Evolutionary conservation across 2,797 vertebrate genomes (phyloP), one percentile per base, ranked within the genome.

Genomic region (Alca torda): DNA sequence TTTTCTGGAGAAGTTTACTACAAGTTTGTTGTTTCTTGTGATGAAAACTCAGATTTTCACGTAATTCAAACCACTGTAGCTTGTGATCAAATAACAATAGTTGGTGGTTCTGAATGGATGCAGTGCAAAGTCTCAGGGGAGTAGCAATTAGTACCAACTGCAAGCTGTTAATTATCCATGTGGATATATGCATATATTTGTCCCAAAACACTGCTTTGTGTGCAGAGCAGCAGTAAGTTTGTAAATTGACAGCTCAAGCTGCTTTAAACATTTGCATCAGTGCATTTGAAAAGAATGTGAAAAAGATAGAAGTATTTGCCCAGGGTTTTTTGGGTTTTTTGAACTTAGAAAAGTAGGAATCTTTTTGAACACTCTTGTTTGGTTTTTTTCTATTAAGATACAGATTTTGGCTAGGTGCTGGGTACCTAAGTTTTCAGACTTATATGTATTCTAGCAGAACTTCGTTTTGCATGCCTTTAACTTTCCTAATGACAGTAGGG

Each of bases 21-120:
- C n/a, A 43, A 80, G 16, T 48, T 67, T 74, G 28, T 5, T 57
- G 26, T 61, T 89, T 51, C 60, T 67, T 77, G 31, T 91, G 72
- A 53, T 83, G 89, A 86, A 87, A 91, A 65, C 53, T 73, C 15
- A 18, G 17, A 43, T 92, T 79, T 93, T 70, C 9, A 3, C 70
- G 31, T 91, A 65, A 68, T 86, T 95, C 37, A 92, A 46, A 43
- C 73, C 68, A 31, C 26, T 28, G 15, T 60, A 68, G 50, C 39
- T 85, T 51, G 26, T 89, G 84, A 81, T 95, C 19, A 53, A 60
- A 16, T 83, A 82, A 56, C 84, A 77, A 16, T 84, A 82, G 75
- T 46, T 85, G 75, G 13, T 69, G 59, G 24, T 84, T 90, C 67
- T 79, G 45, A 84, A 50, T 45, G 46, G 72, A 70, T 70, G 51